phyloP scores from a whole-genome alignment of 2,113 vertebrate species.

The Ascaphus truei region DNA sequence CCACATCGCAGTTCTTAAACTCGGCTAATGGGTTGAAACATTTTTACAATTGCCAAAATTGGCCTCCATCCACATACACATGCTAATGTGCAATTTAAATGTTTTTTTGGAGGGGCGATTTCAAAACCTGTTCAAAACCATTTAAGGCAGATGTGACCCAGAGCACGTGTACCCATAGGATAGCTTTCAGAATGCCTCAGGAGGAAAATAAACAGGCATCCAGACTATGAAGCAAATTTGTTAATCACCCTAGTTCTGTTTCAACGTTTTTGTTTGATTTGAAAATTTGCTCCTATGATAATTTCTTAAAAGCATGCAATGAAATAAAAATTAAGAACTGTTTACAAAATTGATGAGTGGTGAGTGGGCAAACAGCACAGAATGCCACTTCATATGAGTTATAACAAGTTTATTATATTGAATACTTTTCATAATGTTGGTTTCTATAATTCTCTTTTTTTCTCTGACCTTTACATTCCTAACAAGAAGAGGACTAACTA shows the following conservation, averaged over 20 bases:
- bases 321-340: not conserved
- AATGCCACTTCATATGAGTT: not conserved
- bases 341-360: not conserved
- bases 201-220: not conserved
- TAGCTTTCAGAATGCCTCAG: not conserved
- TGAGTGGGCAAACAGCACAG: not conserved
- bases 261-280: not conserved
- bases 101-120: not conserved
- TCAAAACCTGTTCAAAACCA: slow-evolving; percentile 1
- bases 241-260: not conserved
- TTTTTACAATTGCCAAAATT: slow-evolving; percentile 18
- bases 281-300: no score
- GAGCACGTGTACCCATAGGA: not conserved
- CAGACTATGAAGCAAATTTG: not conserved
- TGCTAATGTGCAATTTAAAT: slow-evolving; percentile 12
- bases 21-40: slow-evolving; percentile 8
- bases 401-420: not conserved
- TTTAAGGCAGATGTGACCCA: slow-evolving; percentile 22
- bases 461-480: no score
- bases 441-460: no score
- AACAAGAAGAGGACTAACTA: no score
- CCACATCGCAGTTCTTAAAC: not conserved
- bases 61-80: not conserved
- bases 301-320: not conserved
- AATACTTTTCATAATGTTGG: no score